These are phyloP conservation scores for Stegophylla sp. DNA, from an alignment of 2,888 invertebrate genomes.

Conservation along the genomic window DNA sequence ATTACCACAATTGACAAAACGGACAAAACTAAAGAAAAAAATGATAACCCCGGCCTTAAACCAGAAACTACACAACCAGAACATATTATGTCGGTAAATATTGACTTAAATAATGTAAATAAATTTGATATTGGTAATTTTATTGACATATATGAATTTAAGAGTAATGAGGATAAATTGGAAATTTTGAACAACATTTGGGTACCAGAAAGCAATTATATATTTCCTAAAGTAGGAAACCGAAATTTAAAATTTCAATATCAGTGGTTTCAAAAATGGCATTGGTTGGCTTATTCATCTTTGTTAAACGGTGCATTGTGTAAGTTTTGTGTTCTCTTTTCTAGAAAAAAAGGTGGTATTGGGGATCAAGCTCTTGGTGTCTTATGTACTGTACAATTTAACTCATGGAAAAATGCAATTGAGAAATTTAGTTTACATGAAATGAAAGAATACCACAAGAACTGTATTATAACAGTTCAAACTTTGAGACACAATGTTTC, in stretches of 20 bases:
- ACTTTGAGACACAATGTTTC: slow-evolving; percentile 20
- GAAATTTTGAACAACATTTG: slow-evolving; percentile 13
- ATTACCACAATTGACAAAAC: slow-evolving; percentile 5
- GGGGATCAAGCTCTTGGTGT: slow-evolving; percentile 3
- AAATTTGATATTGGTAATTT: slow-evolving; percentile 16
- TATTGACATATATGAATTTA: slow-evolving; percentile 9
- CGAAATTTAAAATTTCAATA: slow-evolving; percentile 48
- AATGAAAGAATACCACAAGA: slow-evolving; percentile 12
- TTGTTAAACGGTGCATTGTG: slow-evolving; percentile 12
- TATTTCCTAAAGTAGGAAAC: slow-evolving; percentile 16
- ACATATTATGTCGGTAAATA: slow-evolving; percentile 6
- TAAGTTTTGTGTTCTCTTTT: slow-evolving; percentile 16
- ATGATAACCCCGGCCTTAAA: neutral
- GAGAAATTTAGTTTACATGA: neutral
- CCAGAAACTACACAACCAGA: neutral
- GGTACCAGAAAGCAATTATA: slow-evolving; percentile 17
- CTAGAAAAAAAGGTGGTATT: neutral
- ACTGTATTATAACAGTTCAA: slow-evolving; percentile 16
- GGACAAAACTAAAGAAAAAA: slow-evolving; percentile 2
- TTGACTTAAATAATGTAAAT: slow-evolving; percentile 7
- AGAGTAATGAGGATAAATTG: slow-evolving; percentile 14
- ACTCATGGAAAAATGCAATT: slow-evolving; percentile 1
- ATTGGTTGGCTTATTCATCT: slow-evolving; percentile 37
- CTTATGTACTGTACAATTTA: neutral
- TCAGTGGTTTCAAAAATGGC: slow-evolving; percentile 23